These are phyloP conservation scores for Drosophila albomicans DNA, from an alignment of 1,140 invertebrate species.

Conservation along the genomic window DNA sequence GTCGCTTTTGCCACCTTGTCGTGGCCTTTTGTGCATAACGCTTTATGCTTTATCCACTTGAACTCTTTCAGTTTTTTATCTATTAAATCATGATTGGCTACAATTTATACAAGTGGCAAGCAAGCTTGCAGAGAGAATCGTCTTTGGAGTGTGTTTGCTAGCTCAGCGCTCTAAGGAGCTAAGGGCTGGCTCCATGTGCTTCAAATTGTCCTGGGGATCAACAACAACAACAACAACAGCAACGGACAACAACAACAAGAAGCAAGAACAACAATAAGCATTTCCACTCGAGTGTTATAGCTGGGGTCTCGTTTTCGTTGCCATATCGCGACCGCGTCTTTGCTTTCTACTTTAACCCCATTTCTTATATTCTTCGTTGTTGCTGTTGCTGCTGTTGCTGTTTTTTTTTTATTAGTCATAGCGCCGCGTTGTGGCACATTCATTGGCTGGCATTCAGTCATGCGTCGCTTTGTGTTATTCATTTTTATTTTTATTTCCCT, in stretches of 20 bases:
- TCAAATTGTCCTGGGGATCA: constrained; percentile 48
- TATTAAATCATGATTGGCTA: constrained; percentile 83
- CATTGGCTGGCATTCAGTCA: constrained; percentile 74
- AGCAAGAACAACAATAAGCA: constrained; percentile 39
- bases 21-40: constrained; percentile 67
- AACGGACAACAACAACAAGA: constrained; percentile 17
- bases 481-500: constrained; percentile 35
- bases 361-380: not conserved
- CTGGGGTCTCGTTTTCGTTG: constrained; percentile 17
- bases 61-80: constrained; percentile 80
- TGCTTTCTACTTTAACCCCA: not conserved
- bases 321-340: constrained; percentile 40
- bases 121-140: constrained; percentile 20
- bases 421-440: constrained; percentile 19
- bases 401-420: constrained; percentile 29
- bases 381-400: constrained; percentile 4
- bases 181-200: constrained; percentile 27
- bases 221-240: constrained; percentile 9
- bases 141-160: constrained; percentile 7
- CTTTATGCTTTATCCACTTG: constrained; percentile 82
- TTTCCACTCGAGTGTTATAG: constrained; percentile 34
- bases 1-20: constrained; percentile 31
- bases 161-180: not conserved
- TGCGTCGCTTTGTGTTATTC: constrained; percentile 77
- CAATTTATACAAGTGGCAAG: constrained; percentile 77